Evolutionary conservation across 1,140 invertebrate genomes (phyloP).

Genomic region (Plodia interpunctella): DNA sequence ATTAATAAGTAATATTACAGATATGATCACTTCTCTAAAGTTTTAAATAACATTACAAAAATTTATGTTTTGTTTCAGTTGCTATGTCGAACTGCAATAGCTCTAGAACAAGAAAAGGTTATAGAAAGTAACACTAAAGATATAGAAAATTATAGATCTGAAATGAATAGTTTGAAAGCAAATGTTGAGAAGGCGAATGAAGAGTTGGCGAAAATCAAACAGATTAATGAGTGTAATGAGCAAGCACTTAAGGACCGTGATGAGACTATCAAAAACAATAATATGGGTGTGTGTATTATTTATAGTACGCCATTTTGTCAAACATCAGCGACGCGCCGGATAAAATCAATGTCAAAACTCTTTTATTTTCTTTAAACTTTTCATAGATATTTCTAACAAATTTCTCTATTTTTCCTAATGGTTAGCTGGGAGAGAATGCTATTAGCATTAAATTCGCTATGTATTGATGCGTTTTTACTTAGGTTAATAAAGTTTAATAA

Average conservation of each 20-base stretch:
- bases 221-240: slow-evolving; percentile 74
- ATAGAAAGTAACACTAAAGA: slow-evolving; percentile 64
- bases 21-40: too few species aligned
- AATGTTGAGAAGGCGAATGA: slow-evolving; percentile 71
- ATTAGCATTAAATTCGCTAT: too few species aligned
- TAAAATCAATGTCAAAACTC: too few species aligned
- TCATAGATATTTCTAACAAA: too few species aligned
- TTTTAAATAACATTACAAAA: not conserved
- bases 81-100: slow-evolving; percentile 78
- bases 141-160: slow-evolving; percentile 67
- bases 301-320: too few species aligned
- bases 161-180: slow-evolving; percentile 73
- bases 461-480: too few species aligned
- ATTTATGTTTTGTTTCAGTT: slow-evolving; percentile 42
- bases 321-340: too few species aligned
- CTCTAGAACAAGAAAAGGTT: slow-evolving; percentile 81
- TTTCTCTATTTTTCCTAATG: too few species aligned
- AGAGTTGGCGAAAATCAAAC: slow-evolving; percentile 70
- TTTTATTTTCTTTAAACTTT: too few species aligned
- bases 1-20: too few species aligned
- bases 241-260: slow-evolving; percentile 77
- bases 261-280: slow-evolving; percentile 81
- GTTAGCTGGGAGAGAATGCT: too few species aligned
- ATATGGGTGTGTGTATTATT: slow-evolving; percentile 72
- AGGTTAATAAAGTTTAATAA: too few species aligned